Conservation (phyloP, 2,888 invertebrate genomes). For the Orchestes rusci region DNA sequence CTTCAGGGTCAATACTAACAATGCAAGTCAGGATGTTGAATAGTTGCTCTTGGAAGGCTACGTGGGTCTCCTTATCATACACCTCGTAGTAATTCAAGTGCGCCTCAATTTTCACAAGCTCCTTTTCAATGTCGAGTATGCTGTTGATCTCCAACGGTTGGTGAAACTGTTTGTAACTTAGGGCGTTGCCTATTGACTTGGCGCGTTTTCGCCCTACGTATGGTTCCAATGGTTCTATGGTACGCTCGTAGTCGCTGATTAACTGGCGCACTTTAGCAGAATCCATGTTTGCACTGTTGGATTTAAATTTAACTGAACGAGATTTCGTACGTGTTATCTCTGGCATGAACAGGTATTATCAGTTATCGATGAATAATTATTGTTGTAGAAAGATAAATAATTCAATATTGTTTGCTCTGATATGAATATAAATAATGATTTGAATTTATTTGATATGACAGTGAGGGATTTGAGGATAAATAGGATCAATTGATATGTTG, state of each 20-base stretch:
- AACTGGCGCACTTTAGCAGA: constrained; percentile 17
- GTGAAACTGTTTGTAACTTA: constrained; percentile 20
- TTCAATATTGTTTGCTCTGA: no score
- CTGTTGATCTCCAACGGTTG: constrained; percentile 16
- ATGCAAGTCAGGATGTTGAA: constrained; percentile 29
- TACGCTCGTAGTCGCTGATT: constrained; percentile 19
- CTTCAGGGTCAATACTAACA: constrained; percentile 26
- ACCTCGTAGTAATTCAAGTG: constrained; percentile 26
- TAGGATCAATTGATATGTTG: no score
- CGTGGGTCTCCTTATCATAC: constrained; percentile 30
- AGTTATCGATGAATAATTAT: constrained; percentile 16
- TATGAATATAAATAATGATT: no score
- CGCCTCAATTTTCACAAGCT: constrained; percentile 22
- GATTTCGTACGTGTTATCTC: constrained; percentile 15
- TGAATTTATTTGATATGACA: no score
- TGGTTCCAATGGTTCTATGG: constrained; percentile 6
- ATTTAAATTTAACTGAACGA: constrained; percentile 2
- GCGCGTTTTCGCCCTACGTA: constrained; percentile 11
- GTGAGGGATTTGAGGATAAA: no score
- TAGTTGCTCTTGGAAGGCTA: constrained; percentile 29
- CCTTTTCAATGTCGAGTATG: constrained; percentile 26
- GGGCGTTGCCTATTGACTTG: constrained; percentile 20
- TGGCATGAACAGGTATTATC: constrained; percentile 14
- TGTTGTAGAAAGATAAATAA: no score
- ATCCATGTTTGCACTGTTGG: no score